Evolutionary conservation across 1,140 invertebrate species (phyloP), one percentile per base, ranked within the genome.

Genomic region (Drosophila navojoa): DNA sequence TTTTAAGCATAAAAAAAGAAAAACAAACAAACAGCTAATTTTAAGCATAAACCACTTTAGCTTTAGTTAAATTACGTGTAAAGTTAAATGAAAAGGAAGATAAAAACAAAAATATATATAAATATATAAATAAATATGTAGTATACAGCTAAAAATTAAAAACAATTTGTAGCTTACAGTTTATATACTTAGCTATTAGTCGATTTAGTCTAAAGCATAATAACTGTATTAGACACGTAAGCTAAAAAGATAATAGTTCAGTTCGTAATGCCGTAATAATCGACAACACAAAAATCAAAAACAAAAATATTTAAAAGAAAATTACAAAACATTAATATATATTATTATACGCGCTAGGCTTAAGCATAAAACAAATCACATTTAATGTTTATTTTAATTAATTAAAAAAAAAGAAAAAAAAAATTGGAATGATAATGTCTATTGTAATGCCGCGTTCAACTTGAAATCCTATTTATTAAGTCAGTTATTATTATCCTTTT

Each of bases 201-300:
- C 38, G 54, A 53, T 54, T 52, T 71, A 57, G 54, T 42, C 5
- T 50, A 11, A 57, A 66, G 38, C 25, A 40, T 38, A 57, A 42
- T 15, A 52, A 71, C 54, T 71, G 69, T 71, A 71, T 67, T 71
- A 71, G 69, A 29, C 25, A 67, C 57, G 62, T 59, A 71, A 67
- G 54, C 38, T 9, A 16, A 38, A 42, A 67, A 25, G 45, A 49
- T 6, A 27, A 16, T 4, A 38, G 10, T 57, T 57, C 19, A 57
- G 54, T 57, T 57, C 22, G 22, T 35, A 57, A 50, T 25, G 54
- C 38, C 54, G 13, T 9, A 16, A 19, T 19, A 19, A 19, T 19
- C 19, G 15, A 32, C 19, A 29, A 15, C 42, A 16, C 6, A 6
- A 22, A 49, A 22, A 49, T 11, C 29, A 47, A 32, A 49, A 58